Conservation (phyloP, 2,797 vertebrate genomes). For the Anniella stebbinsi region DNA sequence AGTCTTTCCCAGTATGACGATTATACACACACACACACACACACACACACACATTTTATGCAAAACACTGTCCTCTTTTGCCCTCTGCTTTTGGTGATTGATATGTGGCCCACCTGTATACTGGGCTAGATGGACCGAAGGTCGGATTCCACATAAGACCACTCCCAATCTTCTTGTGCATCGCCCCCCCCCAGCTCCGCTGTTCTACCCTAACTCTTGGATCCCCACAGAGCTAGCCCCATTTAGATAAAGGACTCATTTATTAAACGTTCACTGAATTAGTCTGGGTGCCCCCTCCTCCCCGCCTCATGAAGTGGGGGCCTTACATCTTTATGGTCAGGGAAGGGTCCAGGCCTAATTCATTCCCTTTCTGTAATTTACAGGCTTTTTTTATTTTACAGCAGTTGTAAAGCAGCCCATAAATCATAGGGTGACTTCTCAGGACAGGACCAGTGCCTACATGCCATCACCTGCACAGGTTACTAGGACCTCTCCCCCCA, state of each 20-base stretch:
- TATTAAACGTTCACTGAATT: neutral
- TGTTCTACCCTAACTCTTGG: too few species aligned
- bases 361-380: conserved; percentile 12
- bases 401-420: neutral
- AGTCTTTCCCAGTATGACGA: too few species aligned
- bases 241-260: neutral
- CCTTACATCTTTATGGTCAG: neutral
- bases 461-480: neutral
- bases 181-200: neutral
- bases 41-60: too few species aligned
- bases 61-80: too few species aligned
- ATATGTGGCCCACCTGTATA: too few species aligned
- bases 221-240: neutral
- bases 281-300: neutral
- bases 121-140: too few species aligned
- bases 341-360: neutral
- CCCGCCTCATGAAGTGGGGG: neutral
- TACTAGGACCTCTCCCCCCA: too few species aligned
- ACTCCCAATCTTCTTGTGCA: neutral
- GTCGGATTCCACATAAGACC: neutral
- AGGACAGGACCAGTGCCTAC: neutral
- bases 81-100: too few species aligned
- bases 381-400: conserved; percentile 1
- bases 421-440: neutral
- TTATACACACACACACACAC: too few species aligned